A percentile compares a stretch with the other conserved stretches of the same genome.
Evolutionary conservation across 2,113 vertebrate species (phyloP).

Genomic region (Tor tambroides): DNA sequence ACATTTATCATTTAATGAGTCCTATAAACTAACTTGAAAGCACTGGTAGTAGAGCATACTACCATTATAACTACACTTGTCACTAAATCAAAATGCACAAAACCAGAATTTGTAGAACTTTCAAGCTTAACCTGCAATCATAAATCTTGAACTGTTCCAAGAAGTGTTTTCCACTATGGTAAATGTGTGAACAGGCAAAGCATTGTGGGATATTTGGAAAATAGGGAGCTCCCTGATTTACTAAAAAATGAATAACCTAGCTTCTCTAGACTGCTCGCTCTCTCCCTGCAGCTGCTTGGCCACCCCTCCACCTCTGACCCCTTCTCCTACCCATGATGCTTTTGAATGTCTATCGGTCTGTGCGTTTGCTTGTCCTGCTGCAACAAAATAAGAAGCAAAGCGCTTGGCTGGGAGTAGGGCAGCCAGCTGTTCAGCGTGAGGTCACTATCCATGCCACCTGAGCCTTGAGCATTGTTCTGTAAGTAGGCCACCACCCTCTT

Average conservation of each 20-base stretch:
- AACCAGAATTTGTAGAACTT: slow-evolving; percentile 6
- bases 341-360: slow-evolving; percentile 98
- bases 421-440: slow-evolving; percentile 91
- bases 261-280: slow-evolving; percentile 90
- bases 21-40: background rate
- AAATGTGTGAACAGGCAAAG: background rate
- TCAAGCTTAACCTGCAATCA: background rate
- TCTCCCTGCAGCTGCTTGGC: slow-evolving; percentile 92
- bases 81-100: background rate
- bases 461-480: slow-evolving; percentile 90
- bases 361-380: slow-evolving; percentile 96
- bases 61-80: background rate
- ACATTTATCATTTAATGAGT: background rate
- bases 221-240: slow-evolving; percentile 86
- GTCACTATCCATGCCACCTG: slow-evolving; percentile 93
- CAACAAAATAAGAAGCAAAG: slow-evolving; percentile 87
- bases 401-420: slow-evolving; percentile 96
- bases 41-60: background rate
- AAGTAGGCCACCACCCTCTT: slow-evolving; percentile 96
- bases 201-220: slow-evolving; percentile 92
- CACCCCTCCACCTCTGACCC: slow-evolving; percentile 87
- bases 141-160: background rate
- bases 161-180: background rate
- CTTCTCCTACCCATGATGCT: slow-evolving; percentile 90
- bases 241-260: slow-evolving; percentile 92